Evolutionary conservation across 2,888 invertebrate species (phyloP), one percentile per base, ranked within the genome.

Genomic region (Melanargia galathea): DNA sequence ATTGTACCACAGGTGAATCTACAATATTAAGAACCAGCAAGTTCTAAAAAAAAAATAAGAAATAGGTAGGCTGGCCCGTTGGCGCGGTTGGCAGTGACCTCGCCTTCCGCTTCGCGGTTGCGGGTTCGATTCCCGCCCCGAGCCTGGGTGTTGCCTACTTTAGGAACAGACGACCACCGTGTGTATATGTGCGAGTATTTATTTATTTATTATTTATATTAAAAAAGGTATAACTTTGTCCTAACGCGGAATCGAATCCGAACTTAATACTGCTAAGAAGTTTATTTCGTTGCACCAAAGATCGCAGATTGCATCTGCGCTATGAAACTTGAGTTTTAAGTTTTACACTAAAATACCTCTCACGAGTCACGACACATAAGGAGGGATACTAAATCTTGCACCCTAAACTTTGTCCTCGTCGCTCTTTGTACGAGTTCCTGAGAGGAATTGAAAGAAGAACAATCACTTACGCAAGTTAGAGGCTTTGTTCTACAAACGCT

Each of bases 401-500:
- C 58, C 58, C 26, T 43, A 46, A 46, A 58, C 46, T 56, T 56
- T 45, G 20, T 26, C 56, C 24, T 20, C 38, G n/a, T 43, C 26
- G 40, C 16, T 40, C 35, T 58, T 57, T 58, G 58, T 58, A 22
- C 33, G 24, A 58, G 58, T 48, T 58, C 13, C 58, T 33, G 33
- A 48, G 30, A 35, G 46, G 48, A 48, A 51, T 33, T 22, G 56
- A 56, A 38, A 48, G 20, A 33, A 35, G 24, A 62, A 62, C 56
- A 51, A 62, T 62, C 43, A 49, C 56, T 62, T 26, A 51, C 49
- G 16, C 52, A 20, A 45, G 43, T 60, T 43, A 24, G 33, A 4
- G 11, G 33, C 52, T 54, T 60, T 54, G 60, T 51, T 54, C 26
- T 54, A 40, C 26, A 60, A 59, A 38, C 35, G 35, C 46, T 35